Conservation (phyloP, 2,888 invertebrate genomes). For the Hymenopus coronatus region DNA sequence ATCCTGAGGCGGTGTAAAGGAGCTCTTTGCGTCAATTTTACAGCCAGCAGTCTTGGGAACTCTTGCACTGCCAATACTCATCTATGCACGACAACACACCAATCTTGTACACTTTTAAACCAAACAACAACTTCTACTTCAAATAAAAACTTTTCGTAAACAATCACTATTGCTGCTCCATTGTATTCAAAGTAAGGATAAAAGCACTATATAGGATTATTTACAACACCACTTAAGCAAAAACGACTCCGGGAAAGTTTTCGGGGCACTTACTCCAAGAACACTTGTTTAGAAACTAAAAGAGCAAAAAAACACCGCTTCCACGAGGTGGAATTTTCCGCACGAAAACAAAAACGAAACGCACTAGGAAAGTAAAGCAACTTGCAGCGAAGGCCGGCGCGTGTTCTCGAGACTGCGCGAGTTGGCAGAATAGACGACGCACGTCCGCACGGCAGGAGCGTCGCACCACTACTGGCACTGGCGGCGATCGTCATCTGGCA, state of each 20-base stretch:
- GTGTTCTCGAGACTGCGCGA: not conserved
- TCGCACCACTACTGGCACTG: not conserved
- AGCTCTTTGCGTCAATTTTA: not conserved
- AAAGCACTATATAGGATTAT: not conserved
- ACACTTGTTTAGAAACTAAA: not conserved
- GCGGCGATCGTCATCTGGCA: not conserved
- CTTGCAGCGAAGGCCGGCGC: not conserved
- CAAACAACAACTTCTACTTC: not conserved
- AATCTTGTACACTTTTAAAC: not conserved
- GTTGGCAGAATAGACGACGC: not conserved
- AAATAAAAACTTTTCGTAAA: not conserved
- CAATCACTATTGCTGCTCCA: not conserved
- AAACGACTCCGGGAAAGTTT: not conserved
- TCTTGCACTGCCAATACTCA: conserved; percentile 1
- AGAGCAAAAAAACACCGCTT: not conserved
- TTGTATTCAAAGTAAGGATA: not conserved
- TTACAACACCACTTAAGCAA: not conserved
- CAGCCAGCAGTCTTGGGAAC: not conserved
- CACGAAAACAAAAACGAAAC: not conserved
- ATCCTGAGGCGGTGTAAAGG: not conserved
- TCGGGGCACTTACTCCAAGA: not conserved
- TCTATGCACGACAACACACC: not conserved
- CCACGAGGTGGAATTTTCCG: not conserved
- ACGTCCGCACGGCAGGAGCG: not conserved
- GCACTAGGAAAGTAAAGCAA: not conserved